Percentiles rank a stretch among this genome's conserved stretches.
These are phyloP conservation scores for Epinephelus cyanopodus DNA, from an alignment of 2,113 vertebrate genomes.

Conservation along the genomic window DNA sequence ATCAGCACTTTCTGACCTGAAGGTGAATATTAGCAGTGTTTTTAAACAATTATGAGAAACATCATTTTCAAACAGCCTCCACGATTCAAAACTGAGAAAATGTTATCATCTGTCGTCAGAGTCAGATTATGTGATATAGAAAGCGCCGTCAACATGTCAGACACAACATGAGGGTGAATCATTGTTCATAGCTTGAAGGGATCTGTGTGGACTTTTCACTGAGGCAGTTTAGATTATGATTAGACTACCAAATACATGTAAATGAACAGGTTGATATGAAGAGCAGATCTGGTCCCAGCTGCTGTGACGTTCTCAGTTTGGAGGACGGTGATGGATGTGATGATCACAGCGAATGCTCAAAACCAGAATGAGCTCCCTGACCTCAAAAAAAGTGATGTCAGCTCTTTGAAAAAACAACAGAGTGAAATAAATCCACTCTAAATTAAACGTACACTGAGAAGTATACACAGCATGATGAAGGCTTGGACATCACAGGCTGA, in stretches of 20 bases:
- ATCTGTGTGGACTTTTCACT: constrained; percentile 15
- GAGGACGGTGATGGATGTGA: neutral
- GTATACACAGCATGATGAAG: neutral
- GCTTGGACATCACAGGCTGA: neutral
- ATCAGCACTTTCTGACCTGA: neutral
- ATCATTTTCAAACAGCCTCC: neutral
- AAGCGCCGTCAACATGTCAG: neutral
- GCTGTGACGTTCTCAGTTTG: neutral
- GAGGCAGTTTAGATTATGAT: constrained; percentile 3
- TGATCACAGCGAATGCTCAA: neutral
- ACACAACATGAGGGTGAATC: neutral
- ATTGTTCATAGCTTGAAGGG: neutral
- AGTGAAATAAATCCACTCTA: neutral
- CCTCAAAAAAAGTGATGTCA: neutral
- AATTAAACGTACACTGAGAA: too few relatives aligned
- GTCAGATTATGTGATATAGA: neutral
- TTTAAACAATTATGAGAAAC: neutral
- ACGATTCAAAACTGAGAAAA: neutral
- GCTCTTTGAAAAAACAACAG: neutral
- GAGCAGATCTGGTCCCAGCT: neutral
- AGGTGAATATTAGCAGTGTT: neutral
- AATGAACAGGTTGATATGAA: constrained; percentile 12
- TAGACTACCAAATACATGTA: neutral
- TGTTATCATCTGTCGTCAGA: neutral
- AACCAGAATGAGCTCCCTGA: neutral